Percentiles rank a stretch among this genome's conserved stretches.
phyloP scores from a whole-genome alignment of 2,888 invertebrate species.

The Eupithecia centaureata region DNA sequence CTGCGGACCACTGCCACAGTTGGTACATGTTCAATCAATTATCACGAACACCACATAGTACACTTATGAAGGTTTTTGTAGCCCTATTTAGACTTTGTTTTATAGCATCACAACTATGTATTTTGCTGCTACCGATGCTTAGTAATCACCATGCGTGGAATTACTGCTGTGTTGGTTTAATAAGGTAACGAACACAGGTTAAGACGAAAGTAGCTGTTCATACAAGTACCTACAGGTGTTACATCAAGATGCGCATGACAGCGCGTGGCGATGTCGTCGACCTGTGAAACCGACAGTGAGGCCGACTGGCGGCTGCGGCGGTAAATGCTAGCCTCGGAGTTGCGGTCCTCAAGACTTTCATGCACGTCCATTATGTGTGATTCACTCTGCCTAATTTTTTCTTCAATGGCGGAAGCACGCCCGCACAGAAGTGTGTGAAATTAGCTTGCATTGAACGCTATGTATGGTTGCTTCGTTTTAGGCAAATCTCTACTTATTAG shows the following conservation, averaged over 20 bases:
- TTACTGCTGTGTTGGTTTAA: neutral
- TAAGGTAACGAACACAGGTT: neutral
- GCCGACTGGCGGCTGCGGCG: constrained; percentile 9
- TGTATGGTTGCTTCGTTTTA: neutral
- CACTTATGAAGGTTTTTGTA: neutral
- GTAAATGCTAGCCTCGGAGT: constrained; percentile 13
- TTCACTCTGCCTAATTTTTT: neutral
- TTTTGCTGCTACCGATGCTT: neutral
- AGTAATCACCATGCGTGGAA: neutral
- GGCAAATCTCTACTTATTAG: neutral
- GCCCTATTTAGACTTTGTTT: neutral
- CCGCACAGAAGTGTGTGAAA: neutral
- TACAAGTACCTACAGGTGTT: neutral
- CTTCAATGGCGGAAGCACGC: neutral
- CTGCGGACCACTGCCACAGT: neutral
- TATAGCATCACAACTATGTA: neutral
- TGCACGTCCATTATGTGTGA: neutral
- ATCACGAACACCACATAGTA: neutral
- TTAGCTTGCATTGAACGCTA: neutral
- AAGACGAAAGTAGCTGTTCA: neutral
- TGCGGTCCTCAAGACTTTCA: constrained; percentile 24
- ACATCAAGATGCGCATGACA: constrained; percentile 11
- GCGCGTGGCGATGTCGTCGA: constrained; percentile 20
- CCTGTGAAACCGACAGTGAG: constrained; percentile 26
- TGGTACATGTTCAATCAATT: neutral